phyloP scores from a whole-genome alignment of 2,888 invertebrate genomes.

The Actias luna region DNA sequence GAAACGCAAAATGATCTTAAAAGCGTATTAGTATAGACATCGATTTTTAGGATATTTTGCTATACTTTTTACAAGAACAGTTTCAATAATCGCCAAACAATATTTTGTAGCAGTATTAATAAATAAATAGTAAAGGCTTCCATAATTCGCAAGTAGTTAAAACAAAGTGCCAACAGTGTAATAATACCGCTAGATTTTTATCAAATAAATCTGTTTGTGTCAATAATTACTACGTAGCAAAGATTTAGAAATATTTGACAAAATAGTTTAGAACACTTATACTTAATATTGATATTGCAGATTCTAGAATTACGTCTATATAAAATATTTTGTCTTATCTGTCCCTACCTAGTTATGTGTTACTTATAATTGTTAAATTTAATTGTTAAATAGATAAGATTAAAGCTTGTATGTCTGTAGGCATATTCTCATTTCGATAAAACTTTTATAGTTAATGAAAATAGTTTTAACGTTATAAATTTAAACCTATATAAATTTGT shows the following conservation, averaged over 20 bases:
- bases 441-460: background rate
- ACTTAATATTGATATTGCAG: background rate
- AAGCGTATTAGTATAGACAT: too few relatives aligned
- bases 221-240: background rate
- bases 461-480: background rate
- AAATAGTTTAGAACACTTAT: too few relatives aligned
- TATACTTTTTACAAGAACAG: too few relatives aligned
- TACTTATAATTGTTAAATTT: background rate
- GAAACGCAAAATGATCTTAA: too few relatives aligned
- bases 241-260: background rate
- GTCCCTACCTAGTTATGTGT: background rate
- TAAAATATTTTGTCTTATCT: background rate
- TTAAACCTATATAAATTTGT: too few relatives aligned
- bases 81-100: too few relatives aligned
- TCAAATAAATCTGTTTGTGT: constrained; percentile 5
- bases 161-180: constrained; percentile 69
- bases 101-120: too few relatives aligned
- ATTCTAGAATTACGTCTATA: background rate
- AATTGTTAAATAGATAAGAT: background rate
- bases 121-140: background rate
- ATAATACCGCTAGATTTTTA: constrained; percentile 49
- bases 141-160: constrained; percentile 4
- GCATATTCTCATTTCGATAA: background rate
- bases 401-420: background rate
- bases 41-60: too few relatives aligned